Evolutionary conservation across 1,140 invertebrate species (phyloP), one percentile per base, ranked within the genome.

Genomic region (Drosophila paulistorum): DNA sequence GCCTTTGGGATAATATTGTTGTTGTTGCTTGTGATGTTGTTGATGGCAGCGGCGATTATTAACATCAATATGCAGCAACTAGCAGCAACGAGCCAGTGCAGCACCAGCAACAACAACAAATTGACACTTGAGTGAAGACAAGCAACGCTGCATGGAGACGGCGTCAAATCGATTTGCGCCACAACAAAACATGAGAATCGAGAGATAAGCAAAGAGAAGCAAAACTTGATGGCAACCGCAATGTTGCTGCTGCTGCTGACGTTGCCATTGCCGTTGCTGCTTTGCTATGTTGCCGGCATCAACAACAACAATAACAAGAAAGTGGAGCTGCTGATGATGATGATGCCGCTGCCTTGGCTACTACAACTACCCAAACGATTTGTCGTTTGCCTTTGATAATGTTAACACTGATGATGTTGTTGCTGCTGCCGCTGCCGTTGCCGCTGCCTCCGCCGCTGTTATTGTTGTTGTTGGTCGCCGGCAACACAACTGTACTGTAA

Each of bases 91-190:
- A 48, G 41, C 41, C 23, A 64, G 42, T 23, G 14, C 51, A 55
- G 17, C 45, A 45, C 1, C n/a, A 58, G 3, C 20, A 48, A 13
- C 54, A 62, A 81, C 69, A 73, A 67, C 70, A 81, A 81, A 77
- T 81, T 81, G 79, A 81, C 79, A 81, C 65, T 81, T 81, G 79
- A 81, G 66, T 69, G 63, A 69, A 61, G 70, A 77, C 54, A 6
- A 55, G 33, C 48, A 13, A 57, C 54, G 39, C 35, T 59, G 65
- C 64, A 70, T 51, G 74, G 74, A 77, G 74, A 76, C 78, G 73
- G 69, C 79, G 74, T 81, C 79, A 81, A 81, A 81, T 81, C 74
- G 74, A 81, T 81, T 81, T 81, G 68, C 74, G 65, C 70, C 69
- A 81, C 65, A 77, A 77, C 79, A 81, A 77, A 77, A 73, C 68